A percentile compares a stretch with the other conserved stretches of the same genome.
phyloP scores from a whole-genome alignment of 2,113 vertebrate genomes.

The Phylloscopus trochiloides region DNA sequence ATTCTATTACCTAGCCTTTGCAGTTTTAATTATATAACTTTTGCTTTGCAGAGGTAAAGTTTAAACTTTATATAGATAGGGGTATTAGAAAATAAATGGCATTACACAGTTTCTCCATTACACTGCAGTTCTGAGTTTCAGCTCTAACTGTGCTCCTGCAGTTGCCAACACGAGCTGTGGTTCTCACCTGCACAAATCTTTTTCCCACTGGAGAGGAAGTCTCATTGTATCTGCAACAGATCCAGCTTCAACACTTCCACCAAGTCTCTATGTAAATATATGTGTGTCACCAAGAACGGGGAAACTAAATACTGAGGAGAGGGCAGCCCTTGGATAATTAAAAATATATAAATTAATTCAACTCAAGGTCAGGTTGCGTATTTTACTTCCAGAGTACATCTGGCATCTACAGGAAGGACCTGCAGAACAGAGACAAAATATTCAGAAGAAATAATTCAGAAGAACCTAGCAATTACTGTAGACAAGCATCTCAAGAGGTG shows the following conservation, averaged over 20 bases:
- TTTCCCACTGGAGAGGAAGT: not conserved
- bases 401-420: not conserved
- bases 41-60: not conserved
- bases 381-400: not conserved
- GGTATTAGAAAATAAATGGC: not conserved
- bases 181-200: not conserved
- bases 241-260: not conserved
- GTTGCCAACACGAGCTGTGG: not conserved
- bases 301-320: not conserved
- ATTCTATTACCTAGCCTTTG: not conserved
- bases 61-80: not conserved
- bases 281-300: not conserved
- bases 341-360: not conserved
- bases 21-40: not conserved
- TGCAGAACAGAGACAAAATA: not conserved
- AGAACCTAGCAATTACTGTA: not conserved
- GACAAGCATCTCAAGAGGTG: not conserved
- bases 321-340: not conserved
- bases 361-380: not conserved
- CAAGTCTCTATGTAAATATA: not conserved
- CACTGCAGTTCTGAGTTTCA: not conserved
- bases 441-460: not conserved
- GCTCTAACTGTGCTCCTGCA: not conserved
- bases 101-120: not conserved
- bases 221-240: not conserved